Evolutionary conservation across 2,888 invertebrate species (phyloP), one percentile per base, ranked within the genome.

Genomic region (Metopia argyrocephala): DNA sequence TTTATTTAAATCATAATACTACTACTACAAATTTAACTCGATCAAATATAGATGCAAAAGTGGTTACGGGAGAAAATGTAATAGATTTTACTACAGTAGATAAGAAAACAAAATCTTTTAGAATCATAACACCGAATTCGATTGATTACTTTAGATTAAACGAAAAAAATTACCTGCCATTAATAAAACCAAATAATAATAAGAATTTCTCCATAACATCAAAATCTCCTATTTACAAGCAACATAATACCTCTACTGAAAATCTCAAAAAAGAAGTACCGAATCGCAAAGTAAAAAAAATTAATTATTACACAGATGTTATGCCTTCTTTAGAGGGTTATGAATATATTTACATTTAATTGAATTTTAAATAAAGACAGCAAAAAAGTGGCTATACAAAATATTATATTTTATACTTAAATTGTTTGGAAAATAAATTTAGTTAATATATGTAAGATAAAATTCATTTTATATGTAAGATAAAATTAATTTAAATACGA

Each of bases 221-320:
- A n/a, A n/a, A n/a, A n/a, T n/a, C n/a, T n/a, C n/a, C n/a, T n/a
- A n/a, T n/a, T n/a, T n/a, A n/a, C n/a, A n/a, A 15, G 38, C 38
- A 38, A 38, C 38, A 38, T 21, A 23, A 46, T 20, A 0, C 7
- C 0, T 12, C 18, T 28, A 0, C 3, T 1, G n/a, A 20, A 28
- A 65, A 31, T 23, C 28, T 5, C 2, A 27, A 57, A 46, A 62
- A 62, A 5, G 20, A 56, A n/a, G 25, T 0, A 25, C 3, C 2
- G 9, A 65, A 64, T 21, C 75, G 70, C 15, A 59, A 66, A 50
- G 25, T 81, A 0, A 84, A 73, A 69, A 83, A 83, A 65, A 46
- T 85, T 1, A 83, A 74, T 2, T 87, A 87, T 76, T 78, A 84
- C 1, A 86, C 88, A 21, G 88, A 88, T 83, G 86, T 87, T 25